These are phyloP conservation scores for Podilymbus podiceps DNA, from an alignment of 2,113 vertebrate genomes.

Conservation along the genomic window DNA sequence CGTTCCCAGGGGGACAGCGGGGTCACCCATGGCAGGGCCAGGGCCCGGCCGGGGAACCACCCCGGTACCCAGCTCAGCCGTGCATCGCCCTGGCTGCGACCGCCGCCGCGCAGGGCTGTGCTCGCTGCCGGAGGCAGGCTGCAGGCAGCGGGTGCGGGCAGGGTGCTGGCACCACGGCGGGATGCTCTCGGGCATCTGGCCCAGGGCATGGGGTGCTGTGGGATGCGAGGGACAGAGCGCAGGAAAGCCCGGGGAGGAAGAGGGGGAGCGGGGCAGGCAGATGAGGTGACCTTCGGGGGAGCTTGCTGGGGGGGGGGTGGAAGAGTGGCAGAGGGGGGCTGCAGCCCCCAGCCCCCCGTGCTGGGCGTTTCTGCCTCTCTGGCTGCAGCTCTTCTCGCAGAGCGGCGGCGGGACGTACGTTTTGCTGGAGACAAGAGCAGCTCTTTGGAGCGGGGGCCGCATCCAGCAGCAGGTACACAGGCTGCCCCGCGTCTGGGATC, in stretches of 20 bases:
- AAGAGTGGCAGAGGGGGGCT: neutral
- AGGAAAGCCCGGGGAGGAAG: neutral
- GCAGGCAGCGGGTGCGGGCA: neutral
- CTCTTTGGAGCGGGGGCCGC: accelerated
- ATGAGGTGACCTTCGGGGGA: accelerated
- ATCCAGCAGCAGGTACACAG: accelerated
- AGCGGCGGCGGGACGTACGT: accelerated
- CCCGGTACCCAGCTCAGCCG: neutral
- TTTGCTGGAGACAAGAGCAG: neutral
- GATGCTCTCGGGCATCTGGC: neutral
- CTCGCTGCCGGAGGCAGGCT: neutral
- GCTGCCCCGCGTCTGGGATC: neutral
- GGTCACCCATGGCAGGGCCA: accelerated
- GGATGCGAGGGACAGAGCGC: neutral
- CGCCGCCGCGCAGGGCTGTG: accelerated
- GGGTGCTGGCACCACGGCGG: neutral
- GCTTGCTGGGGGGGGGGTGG: neutral
- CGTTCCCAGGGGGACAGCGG: accelerated
- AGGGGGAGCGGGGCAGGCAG: neutral
- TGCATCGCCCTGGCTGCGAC: neutral
- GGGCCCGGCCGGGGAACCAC: neutral
- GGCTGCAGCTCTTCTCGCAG: neutral
- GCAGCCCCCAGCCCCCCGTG: accelerated
- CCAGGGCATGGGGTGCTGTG: accelerated
- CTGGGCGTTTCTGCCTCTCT: neutral